Percentiles rank a stretch among this genome's conserved stretches.
Evolutionary conservation across 2,888 invertebrate genomes (phyloP).

Genomic region (Andrena bucephala): DNA sequence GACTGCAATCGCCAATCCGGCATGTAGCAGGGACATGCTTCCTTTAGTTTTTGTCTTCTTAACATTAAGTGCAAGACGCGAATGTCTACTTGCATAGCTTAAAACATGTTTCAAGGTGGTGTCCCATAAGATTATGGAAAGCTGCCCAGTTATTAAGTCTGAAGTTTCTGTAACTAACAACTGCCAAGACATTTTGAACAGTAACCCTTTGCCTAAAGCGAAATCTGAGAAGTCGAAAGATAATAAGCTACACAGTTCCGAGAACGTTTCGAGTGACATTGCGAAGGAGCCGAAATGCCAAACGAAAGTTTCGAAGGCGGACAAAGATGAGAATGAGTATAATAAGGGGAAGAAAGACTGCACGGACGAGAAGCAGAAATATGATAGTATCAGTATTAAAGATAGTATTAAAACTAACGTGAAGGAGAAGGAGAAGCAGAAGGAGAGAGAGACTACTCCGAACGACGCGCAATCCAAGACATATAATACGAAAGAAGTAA

Average conservation of each 20-base stretch:
- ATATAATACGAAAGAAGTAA: conserved; percentile 80
- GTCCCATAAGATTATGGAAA: conserved; percentile 74
- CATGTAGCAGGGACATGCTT: conserved; percentile 38
- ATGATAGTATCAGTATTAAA: conserved; percentile 25
- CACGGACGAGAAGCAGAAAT: conserved; percentile 54
- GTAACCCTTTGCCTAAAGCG: conserved; percentile 60
- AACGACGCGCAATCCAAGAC: conserved; percentile 61
- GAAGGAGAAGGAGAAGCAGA: conserved; percentile 23
- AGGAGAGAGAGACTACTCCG: conserved; percentile 35
- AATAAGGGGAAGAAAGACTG: conserved; percentile 56
- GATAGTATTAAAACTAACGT: conserved; percentile 44
- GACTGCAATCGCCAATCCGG: conserved; percentile 12
- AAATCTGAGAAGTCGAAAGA: conserved; percentile 72
- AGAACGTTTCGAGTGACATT: conserved; percentile 56
- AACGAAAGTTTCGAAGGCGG: conserved; percentile 51
- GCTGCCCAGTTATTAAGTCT: conserved; percentile 63
- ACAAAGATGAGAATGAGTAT: conserved; percentile 62
- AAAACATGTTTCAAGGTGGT: conserved; percentile 78
- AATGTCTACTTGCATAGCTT: conserved; percentile 64
- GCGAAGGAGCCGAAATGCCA: conserved; percentile 64
- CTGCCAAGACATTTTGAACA: conserved; percentile 64
- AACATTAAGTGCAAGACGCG: conserved; percentile 36
- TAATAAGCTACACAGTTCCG: conserved; percentile 66
- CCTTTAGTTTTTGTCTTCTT: conserved; percentile 35
- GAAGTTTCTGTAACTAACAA: conserved; percentile 68